Conservation (phyloP, 2,888 invertebrate species). For the Hirtodrosophila histrioides region DNA sequence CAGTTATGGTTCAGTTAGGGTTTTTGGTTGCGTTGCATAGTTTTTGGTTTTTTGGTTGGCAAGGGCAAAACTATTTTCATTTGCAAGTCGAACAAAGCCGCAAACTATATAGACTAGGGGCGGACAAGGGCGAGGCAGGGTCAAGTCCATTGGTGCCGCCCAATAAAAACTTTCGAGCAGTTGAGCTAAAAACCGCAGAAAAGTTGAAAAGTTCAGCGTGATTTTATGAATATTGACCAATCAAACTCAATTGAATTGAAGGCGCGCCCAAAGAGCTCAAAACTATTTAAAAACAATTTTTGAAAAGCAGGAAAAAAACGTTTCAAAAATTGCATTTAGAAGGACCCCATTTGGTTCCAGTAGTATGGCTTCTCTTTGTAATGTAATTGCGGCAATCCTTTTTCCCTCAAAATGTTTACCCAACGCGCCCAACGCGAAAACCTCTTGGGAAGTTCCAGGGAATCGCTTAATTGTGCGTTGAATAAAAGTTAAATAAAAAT, state of each 20-base stretch:
- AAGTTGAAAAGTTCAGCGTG: constrained; percentile 66
- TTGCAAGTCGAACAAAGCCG: constrained; percentile 65
- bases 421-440: constrained; percentile 21
- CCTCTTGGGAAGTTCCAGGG: constrained; percentile 15
- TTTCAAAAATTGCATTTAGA: constrained; percentile 35
- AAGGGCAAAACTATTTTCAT: constrained; percentile 73
- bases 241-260: constrained; percentile 67
- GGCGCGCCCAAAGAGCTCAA: constrained; percentile 35
- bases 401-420: constrained; percentile 36
- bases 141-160: constrained; percentile 33
- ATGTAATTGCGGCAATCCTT: constrained; percentile 53
- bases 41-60: constrained; percentile 17
- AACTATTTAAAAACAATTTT: constrained; percentile 76
- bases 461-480: constrained; percentile 59
- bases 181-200: constrained; percentile 64
- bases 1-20: constrained; percentile 18
- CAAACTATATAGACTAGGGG: constrained; percentile 42
- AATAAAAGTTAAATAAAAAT: constrained; percentile 2
- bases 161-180: constrained; percentile 61
- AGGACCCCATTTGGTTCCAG: constrained; percentile 24
- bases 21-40: constrained; percentile 13
- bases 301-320: background rate
- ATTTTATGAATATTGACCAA: constrained; percentile 76
- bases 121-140: constrained; percentile 3
- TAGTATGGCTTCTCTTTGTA: constrained; percentile 31